Conservation (phyloP, 2,888 invertebrate species). For the Catocala nupta region DNA sequence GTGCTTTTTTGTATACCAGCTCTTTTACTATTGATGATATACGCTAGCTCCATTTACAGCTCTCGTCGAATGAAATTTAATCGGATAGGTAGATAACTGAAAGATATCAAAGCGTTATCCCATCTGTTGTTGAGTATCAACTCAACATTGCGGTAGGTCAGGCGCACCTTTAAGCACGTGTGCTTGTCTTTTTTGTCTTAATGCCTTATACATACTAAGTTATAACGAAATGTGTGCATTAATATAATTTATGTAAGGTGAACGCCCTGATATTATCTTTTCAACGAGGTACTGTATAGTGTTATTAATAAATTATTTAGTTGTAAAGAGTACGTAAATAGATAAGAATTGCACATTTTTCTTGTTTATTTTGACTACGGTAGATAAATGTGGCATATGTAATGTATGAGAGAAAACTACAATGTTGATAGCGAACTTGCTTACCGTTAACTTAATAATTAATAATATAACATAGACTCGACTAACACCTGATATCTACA, state of each 20-base stretch:
- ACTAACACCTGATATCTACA: no score
- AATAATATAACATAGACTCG: no score
- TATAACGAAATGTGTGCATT: constrained; percentile 7
- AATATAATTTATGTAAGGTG: constrained; percentile 28
- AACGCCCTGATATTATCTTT: constrained; percentile 32
- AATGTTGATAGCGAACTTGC: no score
- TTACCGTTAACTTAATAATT: no score
- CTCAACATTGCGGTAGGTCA: constrained; percentile 55
- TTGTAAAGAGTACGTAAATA: background rate
- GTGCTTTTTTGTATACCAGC: no score
- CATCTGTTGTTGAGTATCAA: constrained; percentile 23
- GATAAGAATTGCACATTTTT: constrained; percentile 5
- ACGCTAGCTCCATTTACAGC: no score
- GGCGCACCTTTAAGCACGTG: constrained; percentile 38
- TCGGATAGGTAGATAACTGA: constrained; percentile 14
- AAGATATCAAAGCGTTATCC: constrained; percentile 7
- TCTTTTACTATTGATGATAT: no score
- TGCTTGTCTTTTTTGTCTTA: constrained; percentile 41
- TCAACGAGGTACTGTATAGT: constrained; percentile 1
- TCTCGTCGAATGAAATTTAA: background rate
- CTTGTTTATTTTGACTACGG: no score
- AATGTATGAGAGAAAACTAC: no score
- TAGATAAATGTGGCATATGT: background rate
- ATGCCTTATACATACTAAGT: constrained; percentile 15
- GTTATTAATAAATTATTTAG: constrained; percentile 8